phyloP scores from a whole-genome alignment of 2,888 invertebrate genomes.

The Apantesis nais region DNA sequence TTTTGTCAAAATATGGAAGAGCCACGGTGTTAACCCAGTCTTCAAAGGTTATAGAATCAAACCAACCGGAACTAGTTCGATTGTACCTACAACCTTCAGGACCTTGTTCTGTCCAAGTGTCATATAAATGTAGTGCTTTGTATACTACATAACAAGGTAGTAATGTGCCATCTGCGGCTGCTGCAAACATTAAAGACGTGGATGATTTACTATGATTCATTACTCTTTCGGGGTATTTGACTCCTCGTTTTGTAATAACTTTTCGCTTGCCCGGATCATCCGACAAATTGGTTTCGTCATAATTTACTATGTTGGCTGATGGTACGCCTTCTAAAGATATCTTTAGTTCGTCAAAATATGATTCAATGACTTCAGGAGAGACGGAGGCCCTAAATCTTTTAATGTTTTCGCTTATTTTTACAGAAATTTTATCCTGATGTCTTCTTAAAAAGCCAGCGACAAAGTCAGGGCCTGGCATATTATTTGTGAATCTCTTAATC shows the following conservation, averaged over 20 bases:
- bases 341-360: constrained; percentile 6
- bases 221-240: constrained; percentile 2
- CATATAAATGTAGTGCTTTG: neutral
- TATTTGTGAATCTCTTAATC: constrained; percentile 4
- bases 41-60: neutral
- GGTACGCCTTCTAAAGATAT: neutral
- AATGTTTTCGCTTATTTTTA: constrained; percentile 6
- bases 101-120: constrained; percentile 1
- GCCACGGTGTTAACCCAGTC: neutral
- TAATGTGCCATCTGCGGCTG: neutral
- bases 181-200: constrained; percentile 3
- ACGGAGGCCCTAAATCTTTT: constrained; percentile 1
- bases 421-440: neutral
- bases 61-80: constrained; percentile 1
- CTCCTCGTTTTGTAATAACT: neutral
- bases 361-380: constrained; percentile 11
- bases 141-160: constrained; percentile 7
- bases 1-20: neutral
- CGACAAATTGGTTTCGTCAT: constrained; percentile 6
- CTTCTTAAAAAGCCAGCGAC: constrained; percentile 3
- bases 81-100: constrained; percentile 3
- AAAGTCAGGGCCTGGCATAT: constrained; percentile 10
- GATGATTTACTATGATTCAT: constrained; percentile 1
- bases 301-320: neutral
- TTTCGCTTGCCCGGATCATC: constrained; percentile 3